Evolutionary conservation across 2,113 vertebrate species (phyloP), one percentile per base, ranked within the genome.

Genomic region (Sclerurus mexicanus): DNA sequence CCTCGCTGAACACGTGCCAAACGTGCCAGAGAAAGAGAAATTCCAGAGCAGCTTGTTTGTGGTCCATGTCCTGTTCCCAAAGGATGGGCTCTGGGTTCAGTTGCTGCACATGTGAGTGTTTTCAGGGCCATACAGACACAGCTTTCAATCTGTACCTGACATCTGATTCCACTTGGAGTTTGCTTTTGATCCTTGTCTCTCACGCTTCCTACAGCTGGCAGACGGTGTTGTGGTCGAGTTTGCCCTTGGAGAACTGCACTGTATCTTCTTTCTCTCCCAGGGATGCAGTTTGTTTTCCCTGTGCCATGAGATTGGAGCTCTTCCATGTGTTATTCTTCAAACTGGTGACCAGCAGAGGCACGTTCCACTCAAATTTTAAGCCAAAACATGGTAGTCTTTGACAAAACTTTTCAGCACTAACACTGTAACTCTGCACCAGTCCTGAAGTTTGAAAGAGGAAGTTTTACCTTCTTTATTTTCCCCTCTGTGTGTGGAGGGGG

Each of bases 191-290:
- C 20, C 6, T 64, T 4, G 1, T 35, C 8, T 50, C 21, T 47
- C 40, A 2, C 12, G 1, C 14, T 42, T 67, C n/a, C 13, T 76
- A 0, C 28, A 24, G 1, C 47, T 7, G 16, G 23, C n/a, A 19
- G 14, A 62, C 30, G 55, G 21, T 28, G n/a, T 5, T 35, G n/a
- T 35, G 56, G 56, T 24, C 16, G 33, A 46, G 21, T 33, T 33
- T 39, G 27, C 21, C 82, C 16, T 30, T 50, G 71, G 44, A 79
- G 82, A 85, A 3, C 56, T 72, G 42, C 58, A 33, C 63, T 7
- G 3, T 35, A 59, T 72, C 67, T 79, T 21, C 66, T 62, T 85
- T n/a, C 30, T 71, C 14, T 71, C 40, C 20, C 33, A 71, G 49
- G 18, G 85, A 35, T 2, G 2, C 3, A 27, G 44, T 60, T 78